A percentile compares a stretch with the other conserved stretches of the same genome.
These are phyloP conservation scores for Capitulum mitella DNA, from an alignment of 2,888 invertebrate genomes.

Conservation along the genomic window DNA sequence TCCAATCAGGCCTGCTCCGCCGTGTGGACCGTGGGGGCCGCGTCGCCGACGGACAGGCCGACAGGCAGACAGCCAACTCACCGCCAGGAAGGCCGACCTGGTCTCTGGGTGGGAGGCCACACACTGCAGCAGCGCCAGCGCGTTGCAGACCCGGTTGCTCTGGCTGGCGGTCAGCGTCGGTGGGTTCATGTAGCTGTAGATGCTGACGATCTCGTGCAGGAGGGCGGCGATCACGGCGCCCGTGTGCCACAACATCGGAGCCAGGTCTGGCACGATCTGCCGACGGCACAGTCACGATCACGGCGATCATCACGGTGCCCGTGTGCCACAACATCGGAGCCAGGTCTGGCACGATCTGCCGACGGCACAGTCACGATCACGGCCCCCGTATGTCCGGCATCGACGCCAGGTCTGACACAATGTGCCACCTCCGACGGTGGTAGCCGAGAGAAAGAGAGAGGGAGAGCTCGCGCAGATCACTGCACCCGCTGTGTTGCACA, in stretches of 20 bases:
- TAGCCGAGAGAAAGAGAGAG: too few relatives aligned
- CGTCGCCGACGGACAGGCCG: too few relatives aligned
- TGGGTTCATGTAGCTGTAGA: slow-evolving; percentile 97
- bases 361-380: background rate
- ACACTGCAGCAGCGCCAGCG: slow-evolving; percentile 92
- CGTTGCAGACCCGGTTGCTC: slow-evolving; percentile 98
- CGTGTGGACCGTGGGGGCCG: too few relatives aligned
- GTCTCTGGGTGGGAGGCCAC: slow-evolving; percentile 99
- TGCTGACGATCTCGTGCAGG: slow-evolving; percentile 93
- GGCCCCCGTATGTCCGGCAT: slow-evolving; percentile 47
- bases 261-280: slow-evolving; percentile 86
- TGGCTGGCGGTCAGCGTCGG: slow-evolving; percentile 95
- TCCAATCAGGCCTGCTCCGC: too few relatives aligned
- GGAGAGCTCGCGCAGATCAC: too few relatives aligned
- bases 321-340: slow-evolving; percentile 62
- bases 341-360: slow-evolving; percentile 80
- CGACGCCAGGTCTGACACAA: slow-evolving; percentile 79
- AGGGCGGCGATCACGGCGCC: slow-evolving; percentile 93
- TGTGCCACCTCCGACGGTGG: too few relatives aligned
- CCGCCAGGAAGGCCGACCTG: slow-evolving; percentile 73
- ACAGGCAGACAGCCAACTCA: background rate
- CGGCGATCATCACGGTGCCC: too few relatives aligned
- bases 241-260: slow-evolving; percentile 98
- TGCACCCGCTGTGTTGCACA: too few relatives aligned
- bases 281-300: background rate